Evolutionary conservation across 2,888 invertebrate genomes (phyloP).

Genomic region (Andrena hattorfiana): DNA sequence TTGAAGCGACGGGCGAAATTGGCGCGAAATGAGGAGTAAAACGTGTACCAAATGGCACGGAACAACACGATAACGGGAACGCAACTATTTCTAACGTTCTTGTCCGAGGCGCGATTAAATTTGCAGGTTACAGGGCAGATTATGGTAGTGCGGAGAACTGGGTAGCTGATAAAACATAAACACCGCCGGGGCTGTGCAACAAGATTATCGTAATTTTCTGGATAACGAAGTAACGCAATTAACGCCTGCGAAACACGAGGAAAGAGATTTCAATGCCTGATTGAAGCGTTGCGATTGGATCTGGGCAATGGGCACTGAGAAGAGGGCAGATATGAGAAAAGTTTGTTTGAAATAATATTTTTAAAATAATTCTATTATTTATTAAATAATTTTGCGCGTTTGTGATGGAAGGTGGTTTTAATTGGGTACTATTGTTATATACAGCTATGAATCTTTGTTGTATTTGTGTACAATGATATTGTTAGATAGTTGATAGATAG

Average conservation of each 20-base stretch:
- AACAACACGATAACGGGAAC: conserved; percentile 40
- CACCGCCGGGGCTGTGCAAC: neutral
- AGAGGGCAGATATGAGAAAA: no score
- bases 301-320: no score
- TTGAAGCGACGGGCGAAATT: conserved; percentile 15
- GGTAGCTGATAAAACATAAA: neutral
- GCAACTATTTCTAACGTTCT: conserved; percentile 4
- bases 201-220: neutral
- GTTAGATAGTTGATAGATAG: no score
- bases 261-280: neutral
- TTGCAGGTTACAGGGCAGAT: neutral
- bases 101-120: neutral
- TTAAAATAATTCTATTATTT: no score
- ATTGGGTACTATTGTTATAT: no score
- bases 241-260: neutral
- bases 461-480: no score
- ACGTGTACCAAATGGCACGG: conserved; percentile 19
- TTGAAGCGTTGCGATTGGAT: no score
- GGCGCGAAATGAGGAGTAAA: conserved; percentile 9
- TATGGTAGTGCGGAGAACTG: neutral
- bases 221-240: neutral
- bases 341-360: no score
- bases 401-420: no score
- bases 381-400: no score
- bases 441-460: no score